Conservation (phyloP, 2,797 vertebrate genomes). For the Tangara arthus region DNA sequence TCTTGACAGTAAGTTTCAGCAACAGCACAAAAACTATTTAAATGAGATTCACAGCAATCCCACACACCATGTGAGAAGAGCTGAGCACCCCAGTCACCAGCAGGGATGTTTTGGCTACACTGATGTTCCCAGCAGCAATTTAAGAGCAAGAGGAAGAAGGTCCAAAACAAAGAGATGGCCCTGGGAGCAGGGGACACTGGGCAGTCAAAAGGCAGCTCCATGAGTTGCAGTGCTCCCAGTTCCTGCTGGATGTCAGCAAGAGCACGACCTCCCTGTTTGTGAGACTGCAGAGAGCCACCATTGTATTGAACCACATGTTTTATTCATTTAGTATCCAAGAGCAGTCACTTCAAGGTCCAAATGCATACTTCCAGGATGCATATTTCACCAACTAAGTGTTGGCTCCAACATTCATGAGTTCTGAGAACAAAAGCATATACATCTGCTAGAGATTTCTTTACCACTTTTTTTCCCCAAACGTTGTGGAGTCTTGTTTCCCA, state of each 20-base stretch:
- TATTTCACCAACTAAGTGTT: neutral
- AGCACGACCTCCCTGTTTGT: neutral
- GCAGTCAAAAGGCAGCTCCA: neutral
- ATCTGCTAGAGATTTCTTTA: neutral
- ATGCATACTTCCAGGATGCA: neutral
- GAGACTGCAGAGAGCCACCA: neutral
- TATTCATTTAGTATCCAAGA: neutral
- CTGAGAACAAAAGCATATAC: neutral
- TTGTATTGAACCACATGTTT: neutral
- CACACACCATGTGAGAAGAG: neutral
- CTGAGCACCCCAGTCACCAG: neutral
- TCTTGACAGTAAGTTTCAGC: neutral
- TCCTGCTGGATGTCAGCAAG: neutral
- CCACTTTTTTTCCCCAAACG: neutral
- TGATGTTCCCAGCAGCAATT: neutral
- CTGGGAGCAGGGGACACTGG: neutral
- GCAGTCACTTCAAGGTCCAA: neutral
- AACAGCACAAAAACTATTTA: neutral
- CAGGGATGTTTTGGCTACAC: fast-evolving
- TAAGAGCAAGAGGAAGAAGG: neutral
- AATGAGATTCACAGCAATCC: fast-evolving
- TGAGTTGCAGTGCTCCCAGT: neutral
- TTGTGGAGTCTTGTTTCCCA: neutral
- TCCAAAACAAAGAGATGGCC: neutral
- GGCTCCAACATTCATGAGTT: neutral